phyloP scores from a whole-genome alignment of 2,797 vertebrate species.

The Eospalax fontanierii region DNA sequence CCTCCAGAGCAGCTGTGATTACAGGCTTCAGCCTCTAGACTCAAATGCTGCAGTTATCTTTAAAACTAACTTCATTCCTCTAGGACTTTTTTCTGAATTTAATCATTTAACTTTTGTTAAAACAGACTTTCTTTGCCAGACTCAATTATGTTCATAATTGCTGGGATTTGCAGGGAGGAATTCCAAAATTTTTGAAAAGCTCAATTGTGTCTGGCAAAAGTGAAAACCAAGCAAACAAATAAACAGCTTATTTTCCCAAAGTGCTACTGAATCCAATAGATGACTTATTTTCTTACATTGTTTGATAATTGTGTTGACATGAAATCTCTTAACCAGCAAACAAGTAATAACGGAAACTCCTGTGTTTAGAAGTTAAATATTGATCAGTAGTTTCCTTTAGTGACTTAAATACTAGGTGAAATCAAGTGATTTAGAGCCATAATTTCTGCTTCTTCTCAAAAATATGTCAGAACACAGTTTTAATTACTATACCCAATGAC shows the following conservation, averaged over 20 bases:
- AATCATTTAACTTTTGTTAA: constrained; percentile 46
- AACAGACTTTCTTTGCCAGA: constrained; percentile 1
- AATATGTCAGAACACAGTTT: constrained; percentile 38
- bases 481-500: constrained; percentile 18
- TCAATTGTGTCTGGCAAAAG: constrained; percentile 17
- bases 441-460: background rate
- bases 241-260: constrained; percentile 37
- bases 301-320: constrained; percentile 32
- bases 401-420: constrained; percentile 33
- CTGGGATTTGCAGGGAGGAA: constrained; percentile 32
- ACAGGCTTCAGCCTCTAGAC: too few relatives aligned
- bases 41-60: constrained; percentile 38
- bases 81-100: constrained; percentile 48
- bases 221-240: constrained; percentile 3
- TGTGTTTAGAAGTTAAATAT: background rate
- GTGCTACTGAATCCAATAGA: constrained; percentile 27
- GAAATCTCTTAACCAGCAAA: constrained; percentile 10
- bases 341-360: background rate
- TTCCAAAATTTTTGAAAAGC: constrained; percentile 54
- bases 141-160: constrained; percentile 2
- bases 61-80: constrained; percentile 36
- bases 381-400: background rate
- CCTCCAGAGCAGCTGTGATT: background rate
- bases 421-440: background rate
- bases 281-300: background rate